Evolutionary conservation across 2,888 invertebrate genomes (phyloP).

Genomic region (Parnassius smintheus): DNA sequence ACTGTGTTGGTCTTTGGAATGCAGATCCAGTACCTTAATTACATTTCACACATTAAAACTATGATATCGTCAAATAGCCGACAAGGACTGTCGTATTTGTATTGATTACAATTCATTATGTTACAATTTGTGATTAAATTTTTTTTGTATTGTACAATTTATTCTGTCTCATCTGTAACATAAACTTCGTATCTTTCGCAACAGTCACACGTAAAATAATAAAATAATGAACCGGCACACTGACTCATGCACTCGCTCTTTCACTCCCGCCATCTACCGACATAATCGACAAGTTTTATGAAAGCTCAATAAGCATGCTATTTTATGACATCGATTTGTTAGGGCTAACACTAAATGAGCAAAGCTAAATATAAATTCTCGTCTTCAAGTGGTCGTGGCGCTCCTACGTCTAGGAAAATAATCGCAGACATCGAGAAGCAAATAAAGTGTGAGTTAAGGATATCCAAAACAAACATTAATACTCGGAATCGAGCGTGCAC

Average conservation of each 20-base stretch:
- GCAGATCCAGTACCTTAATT: constrained; percentile 69
- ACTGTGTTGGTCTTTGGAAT: constrained; percentile 77
- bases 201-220: constrained; percentile 20
- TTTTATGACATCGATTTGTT: constrained; percentile 44
- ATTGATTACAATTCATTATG: constrained; percentile 35
- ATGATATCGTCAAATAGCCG: constrained; percentile 44
- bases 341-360: constrained; percentile 58
- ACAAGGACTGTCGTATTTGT: constrained; percentile 32
- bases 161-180: constrained; percentile 25
- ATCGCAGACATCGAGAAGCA: constrained; percentile 59
- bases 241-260: constrained; percentile 13
- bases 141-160: constrained; percentile 29
- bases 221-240: constrained; percentile 18
- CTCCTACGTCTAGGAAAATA: constrained; percentile 43
- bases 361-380: constrained; percentile 45
- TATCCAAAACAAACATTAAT: constrained; percentile 52
- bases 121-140: constrained; percentile 38
- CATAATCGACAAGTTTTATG: constrained; percentile 30
- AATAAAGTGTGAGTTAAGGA: constrained; percentile 66
- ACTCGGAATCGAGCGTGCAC: constrained; percentile 70
- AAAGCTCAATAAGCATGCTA: constrained; percentile 60
- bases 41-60: constrained; percentile 56
- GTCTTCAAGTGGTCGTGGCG: constrained; percentile 35
- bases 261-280: constrained; percentile 13
- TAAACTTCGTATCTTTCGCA: constrained; percentile 18